A percentile compares a stretch with the other conserved stretches of the same genome.
Conservation (phyloP, 2,113 vertebrate species). For the Bos taurus region DNA sequence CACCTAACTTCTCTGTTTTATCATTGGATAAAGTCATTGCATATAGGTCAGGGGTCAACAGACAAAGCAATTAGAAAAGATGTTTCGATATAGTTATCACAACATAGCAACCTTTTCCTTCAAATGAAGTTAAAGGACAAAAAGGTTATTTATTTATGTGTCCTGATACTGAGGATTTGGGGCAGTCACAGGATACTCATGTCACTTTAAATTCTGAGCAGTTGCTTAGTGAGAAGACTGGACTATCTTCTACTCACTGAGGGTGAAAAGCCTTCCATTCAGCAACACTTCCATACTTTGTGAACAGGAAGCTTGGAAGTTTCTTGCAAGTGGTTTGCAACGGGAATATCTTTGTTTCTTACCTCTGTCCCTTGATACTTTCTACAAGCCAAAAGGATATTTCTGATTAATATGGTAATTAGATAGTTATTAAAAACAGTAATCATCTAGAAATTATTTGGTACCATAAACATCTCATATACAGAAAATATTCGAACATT, state of each 20-base stretch:
- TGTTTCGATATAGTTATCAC: background rate
- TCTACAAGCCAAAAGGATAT: conserved; percentile 77
- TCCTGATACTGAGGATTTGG: background rate
- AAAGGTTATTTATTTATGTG: background rate
- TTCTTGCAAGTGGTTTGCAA: conserved; percentile 45
- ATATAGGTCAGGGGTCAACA: background rate
- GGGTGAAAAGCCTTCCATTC: background rate
- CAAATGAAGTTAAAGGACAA: background rate
- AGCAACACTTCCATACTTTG: background rate
- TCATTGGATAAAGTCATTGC: background rate
- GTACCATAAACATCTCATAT: conserved; percentile 80
- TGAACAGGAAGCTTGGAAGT: conserved; percentile 40
- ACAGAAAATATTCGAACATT: conserved; percentile 83
- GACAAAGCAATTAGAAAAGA: conserved; percentile 33
- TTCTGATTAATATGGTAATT: conserved; percentile 86
- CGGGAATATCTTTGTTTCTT: conserved; percentile 71
- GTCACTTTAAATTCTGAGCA: background rate
- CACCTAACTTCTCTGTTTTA: background rate
- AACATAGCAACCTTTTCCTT: background rate
- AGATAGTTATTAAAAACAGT: conserved; percentile 87
- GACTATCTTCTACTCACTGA: background rate
- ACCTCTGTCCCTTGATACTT: conserved; percentile 79
- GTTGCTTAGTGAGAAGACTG: background rate
- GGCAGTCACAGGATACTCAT: background rate
- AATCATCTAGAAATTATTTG: conserved; percentile 84